A percentile compares a stretch with the other conserved stretches of the same genome.
Conservation (phyloP, 2,113 vertebrate species). For the Nymphicus hollandicus region DNA sequence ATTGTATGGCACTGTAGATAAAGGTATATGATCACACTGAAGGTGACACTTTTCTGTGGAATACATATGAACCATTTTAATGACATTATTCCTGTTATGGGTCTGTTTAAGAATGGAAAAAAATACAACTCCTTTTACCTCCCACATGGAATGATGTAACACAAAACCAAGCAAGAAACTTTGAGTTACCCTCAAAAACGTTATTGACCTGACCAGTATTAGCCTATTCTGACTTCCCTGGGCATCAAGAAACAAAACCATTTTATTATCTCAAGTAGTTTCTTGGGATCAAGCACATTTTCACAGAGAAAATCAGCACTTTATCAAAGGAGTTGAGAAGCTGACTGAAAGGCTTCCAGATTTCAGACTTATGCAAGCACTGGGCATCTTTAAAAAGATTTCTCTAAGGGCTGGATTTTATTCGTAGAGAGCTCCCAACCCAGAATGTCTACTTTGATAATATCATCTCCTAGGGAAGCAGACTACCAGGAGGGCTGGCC, state of each 20-base stretch:
- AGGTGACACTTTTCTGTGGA: background rate
- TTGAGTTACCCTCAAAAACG: background rate
- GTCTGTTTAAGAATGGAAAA: background rate
- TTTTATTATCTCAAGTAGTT: background rate
- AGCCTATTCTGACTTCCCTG: constrained; percentile 13
- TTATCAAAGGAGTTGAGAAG: background rate
- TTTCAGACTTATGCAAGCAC: background rate
- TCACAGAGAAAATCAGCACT: background rate
- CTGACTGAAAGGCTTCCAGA: background rate
- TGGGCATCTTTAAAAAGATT: background rate
- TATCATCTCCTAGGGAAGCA: background rate
- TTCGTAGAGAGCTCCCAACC: background rate
- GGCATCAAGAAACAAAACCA: background rate
- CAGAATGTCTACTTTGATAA: background rate
- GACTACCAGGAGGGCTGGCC: background rate
- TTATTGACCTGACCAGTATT: constrained; percentile 9
- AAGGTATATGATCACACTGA: background rate
- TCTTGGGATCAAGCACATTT: background rate
- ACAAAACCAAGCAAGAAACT: background rate
- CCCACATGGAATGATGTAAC: background rate
- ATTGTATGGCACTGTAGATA: background rate
- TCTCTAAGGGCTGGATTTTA: background rate
- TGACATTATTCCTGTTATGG: background rate
- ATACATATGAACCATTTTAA: background rate
- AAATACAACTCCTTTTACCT: background rate